Base-by-base conservation (phyloP, 1,140 invertebrate genomes). In the Diabrotica virgifera region DNA sequence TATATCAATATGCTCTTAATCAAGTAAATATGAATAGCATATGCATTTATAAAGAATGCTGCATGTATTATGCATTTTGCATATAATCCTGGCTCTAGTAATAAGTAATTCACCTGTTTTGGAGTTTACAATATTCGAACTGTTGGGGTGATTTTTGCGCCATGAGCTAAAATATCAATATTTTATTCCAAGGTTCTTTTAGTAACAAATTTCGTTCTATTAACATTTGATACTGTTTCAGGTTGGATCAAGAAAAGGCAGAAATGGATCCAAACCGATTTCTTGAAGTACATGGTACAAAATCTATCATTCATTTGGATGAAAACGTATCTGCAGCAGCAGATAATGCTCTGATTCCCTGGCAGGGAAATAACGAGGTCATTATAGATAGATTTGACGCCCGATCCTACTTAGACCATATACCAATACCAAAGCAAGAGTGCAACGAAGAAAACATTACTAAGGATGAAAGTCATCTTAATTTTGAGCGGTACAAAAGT, bases 211-310 rank as follows among this genome's bases (percentile, higher is more conserved):
- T 24, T 24, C 24, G 24, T 24, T 24, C 24, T 24, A 4, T 24
- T 46, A 46, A 46, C 40, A 46, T 46, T 46, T 46, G 24, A 24
- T 24, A 24, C 4, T 46, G n/a, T 46, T 46, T 46, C 40, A 46
- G n/a, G n/a, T 98, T 99, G 97, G 99, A 97, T 97, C 96, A 98
- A 80, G 97, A 99, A 85, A n/a, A n/a, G n/a, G n/a, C n/a, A n/a
- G n/a, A n/a, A n/a, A n/a, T n/a, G n/a, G 97, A 99, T 82, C 97
- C 97, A 11, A 96, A 95, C 9, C 94, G 98, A 77, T 99, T 98
- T 85, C 82, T 99, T 14, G 95, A 99, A 83, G 81, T 99, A 5
- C 96, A 99, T 85, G 97, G 97, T n/a, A 83, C 95, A 72, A 90
- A 90, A 66, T 91, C 90, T 70, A 97, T 97, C 82, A 95, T 99